phyloP scores from a whole-genome alignment of 37 sponge, comb jelly and placozoan species.

The Crambe crambe region DNA sequence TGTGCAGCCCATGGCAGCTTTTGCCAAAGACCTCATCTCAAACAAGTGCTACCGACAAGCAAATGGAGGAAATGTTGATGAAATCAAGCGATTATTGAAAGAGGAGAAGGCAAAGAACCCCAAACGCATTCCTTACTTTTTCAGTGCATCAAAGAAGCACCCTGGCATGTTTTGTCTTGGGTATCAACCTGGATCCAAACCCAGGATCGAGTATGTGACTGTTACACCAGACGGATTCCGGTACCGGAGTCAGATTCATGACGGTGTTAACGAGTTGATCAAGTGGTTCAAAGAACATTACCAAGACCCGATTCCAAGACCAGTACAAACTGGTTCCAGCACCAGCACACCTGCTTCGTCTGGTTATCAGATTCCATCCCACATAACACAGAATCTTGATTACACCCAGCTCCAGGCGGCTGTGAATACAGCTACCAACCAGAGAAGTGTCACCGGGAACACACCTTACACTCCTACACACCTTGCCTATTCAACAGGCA shows the following conservation, averaged over 20 bases:
- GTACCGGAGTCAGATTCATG: constrained; percentile 69
- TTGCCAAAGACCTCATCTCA: constrained; percentile 70
- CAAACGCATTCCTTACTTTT: constrained; percentile 91
- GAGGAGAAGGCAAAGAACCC: constrained; percentile 84
- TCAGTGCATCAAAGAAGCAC: constrained; percentile 80
- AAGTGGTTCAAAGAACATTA: constrained; percentile 94
- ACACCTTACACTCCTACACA: constrained; percentile 32
- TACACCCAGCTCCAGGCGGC: constrained; percentile 22
- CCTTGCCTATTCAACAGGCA: constrained; percentile 16
- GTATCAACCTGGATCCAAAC: constrained; percentile 85
- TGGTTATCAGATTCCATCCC: constrained; percentile 15
- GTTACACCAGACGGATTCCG: constrained; percentile 84
- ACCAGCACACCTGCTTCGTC: neutral
- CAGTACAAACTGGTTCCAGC: constrained; percentile 2
- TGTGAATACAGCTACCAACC: constrained; percentile 25
- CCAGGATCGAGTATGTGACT: constrained; percentile 74
- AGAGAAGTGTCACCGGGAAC: neutral
- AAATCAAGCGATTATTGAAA: constrained; percentile 63
- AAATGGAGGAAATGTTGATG: constrained; percentile 51
- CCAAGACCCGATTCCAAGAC: constrained; percentile 58
- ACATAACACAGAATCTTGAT: constrained; percentile 10
- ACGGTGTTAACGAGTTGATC: constrained; percentile 58
- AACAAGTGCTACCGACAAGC: constrained; percentile 80
- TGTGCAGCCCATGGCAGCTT: constrained; percentile 87
- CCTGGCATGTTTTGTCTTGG: constrained; percentile 90